Percentiles rank a stretch among this genome's conserved stretches.
Conservation (phyloP, 2,113 vertebrate species). For the Romanogobio albipinnatus region DNA sequence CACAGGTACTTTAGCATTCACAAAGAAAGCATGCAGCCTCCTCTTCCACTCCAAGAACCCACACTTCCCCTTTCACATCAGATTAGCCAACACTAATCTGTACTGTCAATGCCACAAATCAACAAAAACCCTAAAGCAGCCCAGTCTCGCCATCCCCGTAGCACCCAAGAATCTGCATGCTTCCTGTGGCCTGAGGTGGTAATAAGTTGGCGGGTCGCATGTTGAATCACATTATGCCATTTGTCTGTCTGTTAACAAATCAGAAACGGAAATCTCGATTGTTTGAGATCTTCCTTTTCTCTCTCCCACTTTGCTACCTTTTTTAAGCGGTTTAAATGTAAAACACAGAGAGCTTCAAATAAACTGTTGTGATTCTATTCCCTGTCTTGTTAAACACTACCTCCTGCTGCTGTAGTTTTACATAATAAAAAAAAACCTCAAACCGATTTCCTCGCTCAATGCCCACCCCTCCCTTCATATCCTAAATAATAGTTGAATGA, state of each 20-base stretch:
- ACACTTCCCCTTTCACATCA: slow-evolving; percentile 16
- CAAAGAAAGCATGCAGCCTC: neutral
- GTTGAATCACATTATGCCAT: slow-evolving; percentile 54
- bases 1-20: slow-evolving; percentile 19
- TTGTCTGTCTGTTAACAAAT: slow-evolving; percentile 49
- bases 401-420: slow-evolving; percentile 56
- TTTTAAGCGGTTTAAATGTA: slow-evolving; percentile 42
- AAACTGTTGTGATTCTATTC: slow-evolving; percentile 45
- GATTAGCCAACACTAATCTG: slow-evolving; percentile 2
- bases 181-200: slow-evolving; percentile 37
- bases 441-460: slow-evolving; percentile 23
- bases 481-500: slow-evolving; percentile 66
- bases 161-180: neutral
- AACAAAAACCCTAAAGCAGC: neutral
- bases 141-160: neutral
- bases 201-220: slow-evolving; percentile 45
- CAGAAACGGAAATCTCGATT: slow-evolving; percentile 47
- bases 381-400: slow-evolving; percentile 53
- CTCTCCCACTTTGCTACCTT: slow-evolving; percentile 31
- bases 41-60: neutral
- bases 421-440: slow-evolving; percentile 16
- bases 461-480: slow-evolving; percentile 51
- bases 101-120: neutral
- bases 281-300: slow-evolving; percentile 17
- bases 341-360: slow-evolving; percentile 49